Percentiles rank a stretch among this genome's conserved stretches.
phyloP scores from a whole-genome alignment of 1,140 invertebrate genomes.

The Aphaenogaster ashmeadi region DNA sequence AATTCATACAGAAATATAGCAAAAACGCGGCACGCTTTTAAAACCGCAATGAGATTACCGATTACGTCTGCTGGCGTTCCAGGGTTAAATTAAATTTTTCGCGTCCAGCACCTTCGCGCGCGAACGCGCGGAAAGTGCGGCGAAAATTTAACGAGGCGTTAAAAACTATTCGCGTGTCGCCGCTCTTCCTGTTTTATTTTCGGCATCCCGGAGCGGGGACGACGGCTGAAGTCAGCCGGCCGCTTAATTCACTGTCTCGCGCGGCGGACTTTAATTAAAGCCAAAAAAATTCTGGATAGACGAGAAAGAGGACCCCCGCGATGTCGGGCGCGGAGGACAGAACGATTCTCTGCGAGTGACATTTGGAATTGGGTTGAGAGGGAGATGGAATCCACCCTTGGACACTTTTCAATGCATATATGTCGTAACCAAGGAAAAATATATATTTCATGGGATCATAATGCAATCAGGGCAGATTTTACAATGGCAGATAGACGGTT shows the following conservation, averaged over 20 bases:
- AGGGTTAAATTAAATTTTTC: slow-evolving; percentile 64
- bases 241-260: slow-evolving; percentile 65
- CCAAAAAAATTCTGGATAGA: slow-evolving; percentile 64
- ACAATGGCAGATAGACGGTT: neutral
- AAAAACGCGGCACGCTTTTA: neutral
- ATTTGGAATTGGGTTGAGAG: slow-evolving; percentile 54
- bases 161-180: slow-evolving; percentile 62
- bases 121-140: slow-evolving; percentile 53
- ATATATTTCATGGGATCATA: neutral
- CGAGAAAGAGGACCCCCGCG: slow-evolving; percentile 43
- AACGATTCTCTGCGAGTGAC: slow-evolving; percentile 72
- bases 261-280: slow-evolving; percentile 72
- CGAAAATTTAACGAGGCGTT: slow-evolving; percentile 64
- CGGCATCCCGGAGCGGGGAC: slow-evolving; percentile 7
- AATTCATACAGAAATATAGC: neutral
- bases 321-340: slow-evolving; percentile 43
- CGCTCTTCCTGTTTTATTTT: slow-evolving; percentile 52
- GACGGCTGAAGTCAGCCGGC: slow-evolving; percentile 54
- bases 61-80: slow-evolving; percentile 40
- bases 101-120: slow-evolving; percentile 49
- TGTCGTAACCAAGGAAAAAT: slow-evolving; percentile 13
- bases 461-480: slow-evolving; percentile 11
- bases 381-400: slow-evolving; percentile 23
- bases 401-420: slow-evolving; percentile 55
- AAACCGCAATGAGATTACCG: slow-evolving; percentile 51